Evolutionary conservation across 1,140 invertebrate species (phyloP), one percentile per base, ranked within the genome.

Genomic region (Sinella curviseta): DNA sequence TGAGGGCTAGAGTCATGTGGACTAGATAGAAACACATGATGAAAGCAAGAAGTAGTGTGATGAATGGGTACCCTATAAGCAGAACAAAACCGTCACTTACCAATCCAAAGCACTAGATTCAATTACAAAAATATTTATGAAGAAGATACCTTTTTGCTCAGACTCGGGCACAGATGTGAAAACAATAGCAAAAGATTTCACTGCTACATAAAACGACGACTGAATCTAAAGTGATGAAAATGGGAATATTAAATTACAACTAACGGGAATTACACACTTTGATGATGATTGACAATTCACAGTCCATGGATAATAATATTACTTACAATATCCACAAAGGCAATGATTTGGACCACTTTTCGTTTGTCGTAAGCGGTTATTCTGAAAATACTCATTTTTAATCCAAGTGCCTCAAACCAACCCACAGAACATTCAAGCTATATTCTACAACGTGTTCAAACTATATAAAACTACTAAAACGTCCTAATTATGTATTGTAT

Each of bases 251-350:
- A 30, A 73, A 8, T 17, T 26, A 30, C 8, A 73, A 33, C 4
- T 8, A 73, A n/a, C n/a, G n/a, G n/a, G n/a, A n/a, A n/a, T n/a
- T n/a, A n/a, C n/a, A n/a, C n/a, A n/a, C n/a, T n/a, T n/a, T n/a
- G n/a, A n/a, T n/a, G n/a, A n/a, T n/a, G n/a, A n/a, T n/a, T n/a
- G n/a, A n/a, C n/a, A n/a, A n/a, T 60, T 60, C 8, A 60, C 8
- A 3, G 24, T 16, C 8, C 24, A 3, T 60, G 4, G 12, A 60
- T 17, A 16, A 36, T 17, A 17, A 16, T 16, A 60, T 60, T 60
- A 75, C 78, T 76, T 76, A 79, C 78, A 34, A 79, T 79, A 60
- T 79, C 78, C 1, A 79, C 55, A 55, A 17, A 76, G 0, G 78
- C 74, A 30, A 79, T 54, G 48, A 76, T 36, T 67, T 76, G 74